These are phyloP conservation scores for Oscheius onirici DNA, from an alignment of 2,888 invertebrate species.

Conservation along the genomic window DNA sequence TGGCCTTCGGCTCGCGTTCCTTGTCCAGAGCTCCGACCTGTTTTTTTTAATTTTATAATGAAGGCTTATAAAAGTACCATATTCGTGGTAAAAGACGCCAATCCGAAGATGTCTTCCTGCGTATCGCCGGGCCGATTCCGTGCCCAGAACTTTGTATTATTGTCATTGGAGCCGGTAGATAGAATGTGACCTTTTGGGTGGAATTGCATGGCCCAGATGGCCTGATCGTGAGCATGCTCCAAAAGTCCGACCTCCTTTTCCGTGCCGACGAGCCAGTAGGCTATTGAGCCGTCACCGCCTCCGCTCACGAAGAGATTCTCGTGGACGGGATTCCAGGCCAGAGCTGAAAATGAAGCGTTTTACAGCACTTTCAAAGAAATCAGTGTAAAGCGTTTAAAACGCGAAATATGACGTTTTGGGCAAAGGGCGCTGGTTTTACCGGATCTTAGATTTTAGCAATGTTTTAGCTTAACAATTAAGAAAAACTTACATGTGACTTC, in stretches of 20 bases:
- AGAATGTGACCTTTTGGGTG: slow-evolving; percentile 98
- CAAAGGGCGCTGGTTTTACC: not conserved
- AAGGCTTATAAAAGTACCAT: slow-evolving; percentile 33
- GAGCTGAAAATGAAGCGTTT: slow-evolving; percentile 69
- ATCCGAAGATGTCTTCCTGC: slow-evolving; percentile 93
- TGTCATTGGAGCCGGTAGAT: slow-evolving; percentile 98
- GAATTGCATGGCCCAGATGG: slow-evolving; percentile 98
- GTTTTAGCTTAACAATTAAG: not conserved
- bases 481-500: slow-evolving; percentile 80
- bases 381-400: no score
- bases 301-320: slow-evolving; percentile 97
- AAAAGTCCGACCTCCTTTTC: slow-evolving; percentile 93
- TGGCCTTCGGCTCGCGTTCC: slow-evolving; percentile 49
- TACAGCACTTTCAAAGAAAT: no score
- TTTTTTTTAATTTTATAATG: not conserved
- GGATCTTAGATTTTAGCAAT: not conserved
- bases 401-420: no score
- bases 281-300: slow-evolving; percentile 95
- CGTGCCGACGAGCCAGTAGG: slow-evolving; percentile 91
- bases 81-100: slow-evolving; percentile 45
- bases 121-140: slow-evolving; percentile 96
- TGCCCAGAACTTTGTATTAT: slow-evolving; percentile 98
- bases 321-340: slow-evolving; percentile 97
- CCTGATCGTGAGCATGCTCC: slow-evolving; percentile 92
- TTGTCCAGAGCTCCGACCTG: slow-evolving; percentile 57